Conservation (phyloP, 2,797 vertebrate genomes). For the Enteromius thamalakanensis region DNA sequence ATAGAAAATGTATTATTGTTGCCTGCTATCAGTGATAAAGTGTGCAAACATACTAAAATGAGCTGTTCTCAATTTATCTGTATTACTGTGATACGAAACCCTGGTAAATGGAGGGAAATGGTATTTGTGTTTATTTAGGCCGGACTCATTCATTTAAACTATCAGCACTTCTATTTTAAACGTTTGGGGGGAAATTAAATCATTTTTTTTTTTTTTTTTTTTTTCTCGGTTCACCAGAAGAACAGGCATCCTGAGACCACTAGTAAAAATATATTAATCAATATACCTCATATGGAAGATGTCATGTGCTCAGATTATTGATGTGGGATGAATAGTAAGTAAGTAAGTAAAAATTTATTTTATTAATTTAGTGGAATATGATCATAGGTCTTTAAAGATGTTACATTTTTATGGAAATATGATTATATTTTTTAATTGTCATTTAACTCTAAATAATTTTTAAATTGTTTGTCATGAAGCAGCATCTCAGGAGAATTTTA, state of each 20-base stretch:
- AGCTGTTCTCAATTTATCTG: neutral
- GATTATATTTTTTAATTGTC: no score
- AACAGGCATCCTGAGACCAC: neutral
- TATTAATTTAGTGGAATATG: neutral
- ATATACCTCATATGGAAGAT: neutral
- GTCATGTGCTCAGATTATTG: neutral
- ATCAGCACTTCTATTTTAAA: constrained; percentile 2
- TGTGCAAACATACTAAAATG: neutral
- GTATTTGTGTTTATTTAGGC: constrained; percentile 17
- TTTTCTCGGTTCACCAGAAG: neutral
- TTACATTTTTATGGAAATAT: no score
- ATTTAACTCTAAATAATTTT: no score
- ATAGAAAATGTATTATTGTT: neutral
- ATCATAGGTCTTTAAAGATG: no score
- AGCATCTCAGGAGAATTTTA: no score
- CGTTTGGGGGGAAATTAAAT: neutral
- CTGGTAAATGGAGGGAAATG: neutral
- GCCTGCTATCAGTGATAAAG: neutral
- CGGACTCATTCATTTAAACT: neutral
- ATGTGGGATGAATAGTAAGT: neutral
- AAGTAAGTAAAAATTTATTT: no score
- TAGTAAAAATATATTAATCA: neutral
- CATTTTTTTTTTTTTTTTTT: neutral
- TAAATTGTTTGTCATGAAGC: no score
- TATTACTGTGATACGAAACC: neutral